Evolutionary conservation across 2,113 vertebrate species (phyloP), one percentile per base, ranked within the genome.

Genomic region (Okapia johnstoni): DNA sequence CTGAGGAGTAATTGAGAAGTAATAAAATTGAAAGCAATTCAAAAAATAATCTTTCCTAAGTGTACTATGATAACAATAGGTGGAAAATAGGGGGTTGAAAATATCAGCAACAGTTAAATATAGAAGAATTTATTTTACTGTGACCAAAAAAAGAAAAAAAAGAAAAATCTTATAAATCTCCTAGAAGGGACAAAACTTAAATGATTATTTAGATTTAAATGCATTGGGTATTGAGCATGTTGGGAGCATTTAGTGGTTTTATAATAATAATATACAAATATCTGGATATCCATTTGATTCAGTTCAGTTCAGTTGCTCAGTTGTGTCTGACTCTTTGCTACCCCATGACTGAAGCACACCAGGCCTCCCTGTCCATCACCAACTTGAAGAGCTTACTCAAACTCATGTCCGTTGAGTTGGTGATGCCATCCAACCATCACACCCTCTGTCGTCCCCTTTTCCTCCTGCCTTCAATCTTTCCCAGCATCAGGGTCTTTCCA

Each of bases 191-290:
- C 6, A 89, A 85, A 79, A 3, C 16, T 77, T 85, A 12, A 46
- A 36, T 58, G 9, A 33, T 46, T 91, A 88, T 61, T 88, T 86
- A 85, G 7, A 81, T 36, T 80, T 76, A 94, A 77, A 48, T 54
- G 5, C 33, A 83, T 89, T 23, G 54, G 9, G 1, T 28, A 66
- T 92, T 17, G 48, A n/a, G 79, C 28, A 89, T 48, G 0, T 50
- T n/a, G 11, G 15, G 19, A 61, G 8, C 58, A 54, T 13, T 70
- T 36, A 28, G 10, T 63, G 66, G 6, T 21, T 21, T 92, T 86
- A 60, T 80, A 36, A n/a, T 54, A 25, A 48, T 43, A 60, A 57
- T 12, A 46, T 15, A 40, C 25, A 85, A 85, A 85, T 52, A 80
- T 0, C n/a, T 16, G 52, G n/a, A 6, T 26, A 66, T 85, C 6